These are phyloP conservation scores for Drosophila equinoxialis DNA, from an alignment of 1,140 invertebrate genomes.

Conservation along the genomic window DNA sequence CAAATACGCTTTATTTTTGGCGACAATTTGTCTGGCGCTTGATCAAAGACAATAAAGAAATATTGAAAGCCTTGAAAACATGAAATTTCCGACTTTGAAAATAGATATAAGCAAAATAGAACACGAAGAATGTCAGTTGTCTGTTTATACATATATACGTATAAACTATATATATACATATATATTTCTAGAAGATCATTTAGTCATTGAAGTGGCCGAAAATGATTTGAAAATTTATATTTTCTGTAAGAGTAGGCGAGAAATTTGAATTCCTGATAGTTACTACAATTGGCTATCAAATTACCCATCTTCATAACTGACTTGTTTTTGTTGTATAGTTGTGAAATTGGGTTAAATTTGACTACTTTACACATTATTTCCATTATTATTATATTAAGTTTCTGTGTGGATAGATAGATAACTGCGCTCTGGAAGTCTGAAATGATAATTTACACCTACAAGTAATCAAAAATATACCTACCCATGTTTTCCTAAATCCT, in stretches of 20 bases:
- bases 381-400: no score
- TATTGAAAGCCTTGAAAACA: neutral
- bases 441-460: no score
- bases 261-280: neutral
- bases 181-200: neutral
- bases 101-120: neutral
- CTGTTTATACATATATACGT: no score
- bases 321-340: neutral
- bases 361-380: no score
- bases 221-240: neutral
- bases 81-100: neutral
- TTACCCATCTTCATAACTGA: neutral
- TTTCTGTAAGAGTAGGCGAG: neutral
- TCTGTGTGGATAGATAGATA: no score
- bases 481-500: no score
- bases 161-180: no score
- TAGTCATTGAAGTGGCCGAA: neutral
- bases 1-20: conserved; percentile 44
- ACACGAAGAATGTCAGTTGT: no score
- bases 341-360: neutral
- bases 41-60: conserved; percentile 38
- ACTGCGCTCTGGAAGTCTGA: no score
- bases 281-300: neutral
- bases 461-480: no score
- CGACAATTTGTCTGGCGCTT: conserved; percentile 65